Evolutionary conservation across 2,888 invertebrate species (phyloP).

Genomic region (Caenorhabditis angaria): DNA sequence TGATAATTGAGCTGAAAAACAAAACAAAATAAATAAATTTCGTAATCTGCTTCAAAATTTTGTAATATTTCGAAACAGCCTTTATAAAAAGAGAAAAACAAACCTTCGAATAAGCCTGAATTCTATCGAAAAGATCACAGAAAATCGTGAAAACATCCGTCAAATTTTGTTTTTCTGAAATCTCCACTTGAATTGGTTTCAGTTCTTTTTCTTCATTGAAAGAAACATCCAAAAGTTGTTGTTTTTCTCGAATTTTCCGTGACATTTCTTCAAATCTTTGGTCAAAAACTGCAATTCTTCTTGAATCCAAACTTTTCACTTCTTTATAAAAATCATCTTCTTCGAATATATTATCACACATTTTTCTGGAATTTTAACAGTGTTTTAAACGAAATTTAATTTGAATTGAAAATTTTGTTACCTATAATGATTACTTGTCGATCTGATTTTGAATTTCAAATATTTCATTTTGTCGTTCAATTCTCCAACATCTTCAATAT

Average conservation of each 20-base stretch:
- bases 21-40: not conserved
- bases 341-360: constrained; percentile 43
- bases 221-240: not conserved
- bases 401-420: not conserved
- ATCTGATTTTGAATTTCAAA: constrained; percentile 41
- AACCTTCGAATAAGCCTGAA: constrained; percentile 45
- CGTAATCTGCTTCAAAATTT: too few species aligned
- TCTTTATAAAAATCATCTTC: constrained; percentile 43
- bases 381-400: not conserved
- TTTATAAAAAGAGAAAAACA: too few species aligned
- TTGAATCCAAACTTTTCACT: constrained; percentile 15
- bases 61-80: constrained; percentile 8
- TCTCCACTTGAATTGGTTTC: constrained; percentile 10
- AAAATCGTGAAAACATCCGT: constrained; percentile 44
- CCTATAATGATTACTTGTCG: constrained; percentile 40
- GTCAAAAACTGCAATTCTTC: constrained; percentile 31
- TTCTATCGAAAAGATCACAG: constrained; percentile 57
- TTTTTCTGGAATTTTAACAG: constrained; percentile 12
- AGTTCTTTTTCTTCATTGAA: constrained; percentile 5
- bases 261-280: constrained; percentile 22
- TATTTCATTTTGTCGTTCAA: constrained; percentile 39
- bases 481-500: constrained; percentile 23
- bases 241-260: constrained; percentile 11
- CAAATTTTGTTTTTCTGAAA: constrained; percentile 7
- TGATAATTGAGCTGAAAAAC: constrained; percentile 20